phyloP scores from a whole-genome alignment of 2,113 vertebrate species.

The Cephalopterus ornatus region DNA sequence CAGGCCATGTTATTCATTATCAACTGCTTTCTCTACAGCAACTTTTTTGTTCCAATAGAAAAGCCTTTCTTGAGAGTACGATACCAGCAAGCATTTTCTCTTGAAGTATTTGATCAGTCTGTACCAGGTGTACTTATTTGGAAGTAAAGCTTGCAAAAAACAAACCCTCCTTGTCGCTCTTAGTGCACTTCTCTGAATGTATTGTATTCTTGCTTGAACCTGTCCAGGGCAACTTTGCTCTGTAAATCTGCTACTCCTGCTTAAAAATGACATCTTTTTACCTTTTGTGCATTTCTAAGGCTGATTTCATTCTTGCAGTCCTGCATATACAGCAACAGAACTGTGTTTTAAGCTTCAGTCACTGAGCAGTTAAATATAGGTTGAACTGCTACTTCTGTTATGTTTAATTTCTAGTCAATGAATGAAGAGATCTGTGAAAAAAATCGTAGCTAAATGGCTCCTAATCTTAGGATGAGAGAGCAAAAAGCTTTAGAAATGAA shows the following conservation, averaged over 20 bases:
- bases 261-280: background rate
- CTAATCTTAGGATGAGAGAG: background rate
- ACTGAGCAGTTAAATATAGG: background rate
- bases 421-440: background rate
- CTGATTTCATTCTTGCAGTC: background rate
- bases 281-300: background rate
- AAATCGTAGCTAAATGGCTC: background rate
- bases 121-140: constrained; percentile 33
- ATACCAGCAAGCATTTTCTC: background rate
- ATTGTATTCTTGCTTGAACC: background rate
- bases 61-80: background rate
- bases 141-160: constrained; percentile 58
- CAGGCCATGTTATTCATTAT: background rate
- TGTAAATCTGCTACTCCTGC: background rate
- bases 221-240: background rate
- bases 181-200: background rate
- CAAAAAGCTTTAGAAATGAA: background rate
- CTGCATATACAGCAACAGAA: background rate
- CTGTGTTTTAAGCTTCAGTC: background rate
- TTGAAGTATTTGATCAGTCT: background rate
- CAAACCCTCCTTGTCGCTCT: background rate
- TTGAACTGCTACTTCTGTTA: background rate
- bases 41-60: background rate
- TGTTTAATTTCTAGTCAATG: background rate
- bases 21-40: background rate